Base-by-base conservation (phyloP, 2,113 vertebrate species). In the Nothoprocta pentlandii region DNA sequence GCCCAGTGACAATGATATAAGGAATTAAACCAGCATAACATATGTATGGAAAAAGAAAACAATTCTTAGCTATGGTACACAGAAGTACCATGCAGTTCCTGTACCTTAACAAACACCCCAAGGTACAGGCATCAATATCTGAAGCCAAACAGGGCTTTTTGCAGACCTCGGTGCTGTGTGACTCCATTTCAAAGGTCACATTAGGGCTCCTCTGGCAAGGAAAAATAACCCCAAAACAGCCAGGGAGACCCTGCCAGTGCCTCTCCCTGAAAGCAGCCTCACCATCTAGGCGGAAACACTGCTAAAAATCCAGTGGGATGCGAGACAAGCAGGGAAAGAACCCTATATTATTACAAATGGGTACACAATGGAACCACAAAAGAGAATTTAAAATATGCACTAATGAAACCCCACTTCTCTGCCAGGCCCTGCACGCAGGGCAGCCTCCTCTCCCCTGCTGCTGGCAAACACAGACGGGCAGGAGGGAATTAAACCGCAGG, bases 101-200 rank as follows among this genome's bases (percentile, higher is more conserved):
- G 26, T 30, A 23, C 21, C 2, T 0, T 56, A 77, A 73, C 8
- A 62, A 90, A 74, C 6, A 28, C n/a, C 39, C 66, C 25, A 26
- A 88, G 41, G 53, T 93, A 62, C 28, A 15, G 47, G 73, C 44
- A 10, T 39, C 21, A 10, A 25, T 87, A 56, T 13, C 11, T 47
- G 28, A 25, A 83, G 62, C 19, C 42, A 66, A 69, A 42, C 3
- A 66, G 39, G 66, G 66, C 34, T 39, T 32, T 68, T 20, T 51
- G 62, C 17, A 76, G 47, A 42, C 4, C 7, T 20, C 53, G 34
- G 74, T 12, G 36, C 10, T 28, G 12, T 63, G 47, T 49, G 66
- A 41, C 64, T 78, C n/a, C 1, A 1, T 47, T 47, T 47, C 4
- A 41, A 17, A 19, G 10, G 39, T 64, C 0, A 0, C 28, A 34